A percentile compares a stretch with the other conserved stretches of the same genome.
Evolutionary conservation across 2,888 invertebrate genomes (phyloP).

Genomic region (Uropetala carovei): DNA sequence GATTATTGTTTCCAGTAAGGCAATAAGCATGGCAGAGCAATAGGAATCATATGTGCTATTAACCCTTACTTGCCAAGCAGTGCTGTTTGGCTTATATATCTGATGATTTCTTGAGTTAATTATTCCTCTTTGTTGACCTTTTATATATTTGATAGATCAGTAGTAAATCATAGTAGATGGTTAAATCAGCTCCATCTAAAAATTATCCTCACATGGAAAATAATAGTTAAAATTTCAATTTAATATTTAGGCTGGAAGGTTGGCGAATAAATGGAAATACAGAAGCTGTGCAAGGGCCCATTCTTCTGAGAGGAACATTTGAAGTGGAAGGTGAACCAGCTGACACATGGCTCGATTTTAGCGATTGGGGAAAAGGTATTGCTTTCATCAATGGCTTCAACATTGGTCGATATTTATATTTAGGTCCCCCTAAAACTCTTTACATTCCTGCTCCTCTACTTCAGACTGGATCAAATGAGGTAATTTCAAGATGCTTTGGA

Average conservation of each 20-base stretch:
- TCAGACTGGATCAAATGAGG: conserved; percentile 78
- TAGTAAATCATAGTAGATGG: no score
- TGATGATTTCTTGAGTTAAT: no score
- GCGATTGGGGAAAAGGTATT: conserved; percentile 89
- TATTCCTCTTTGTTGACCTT: no score
- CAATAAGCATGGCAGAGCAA: no score
- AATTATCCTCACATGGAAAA: no score
- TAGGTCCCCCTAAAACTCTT: conserved; percentile 89
- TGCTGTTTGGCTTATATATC: no score
- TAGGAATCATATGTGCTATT: no score
- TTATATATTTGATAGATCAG: no score
- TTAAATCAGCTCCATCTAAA: no score
- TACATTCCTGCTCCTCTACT: conserved; percentile 89
- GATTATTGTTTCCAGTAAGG: no score
- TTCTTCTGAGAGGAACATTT: conserved; percentile 78
- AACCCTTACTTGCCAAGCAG: no score
- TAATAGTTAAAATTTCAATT: background rate
- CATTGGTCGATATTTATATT: conserved; percentile 90
- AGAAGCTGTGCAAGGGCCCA: conserved; percentile 75
- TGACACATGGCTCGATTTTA: conserved; percentile 88
- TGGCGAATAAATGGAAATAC: conserved; percentile 71
- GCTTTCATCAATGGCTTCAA: conserved; percentile 91
- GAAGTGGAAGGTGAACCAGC: conserved; percentile 75
- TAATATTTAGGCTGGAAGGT: conserved; percentile 69
- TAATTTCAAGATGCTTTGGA: conserved; percentile 67